Base-by-base conservation (phyloP, 92 coral and sea anemone species). In the Meandrina meandrites region DNA sequence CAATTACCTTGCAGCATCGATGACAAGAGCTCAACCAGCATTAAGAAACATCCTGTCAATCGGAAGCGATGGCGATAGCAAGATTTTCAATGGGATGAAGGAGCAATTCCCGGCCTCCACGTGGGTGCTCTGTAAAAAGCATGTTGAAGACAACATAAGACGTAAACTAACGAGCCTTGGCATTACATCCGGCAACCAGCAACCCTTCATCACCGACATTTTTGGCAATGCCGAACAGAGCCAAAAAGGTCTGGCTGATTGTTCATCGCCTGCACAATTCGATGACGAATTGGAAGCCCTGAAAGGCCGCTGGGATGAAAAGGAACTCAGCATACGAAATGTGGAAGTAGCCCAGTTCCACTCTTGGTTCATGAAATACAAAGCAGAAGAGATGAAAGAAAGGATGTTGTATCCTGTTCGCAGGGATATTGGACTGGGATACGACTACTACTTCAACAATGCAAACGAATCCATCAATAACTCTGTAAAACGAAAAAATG, bases 381-480 rank as follows among this genome's bases (percentile, higher is more conserved):
- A 79, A 57, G 82, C 71, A 32, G 32, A 57, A 8, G 51, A 79
- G 70, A 56, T 79, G 69, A 79, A 79, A 57, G 82, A 79, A 54
- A 79, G 56, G 17, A 56, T 57, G 69, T 30, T 78, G 66, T 56
- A 79, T 79, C 74, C 83, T 6, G 54, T 60, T 21, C 56, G 83
- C 71, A 58, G 45, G 56, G 73, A 80, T 80, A 36, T 80, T 22
- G 83, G 83, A 34, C 84, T 80, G 73, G 84, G 84, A 62, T 64
- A 60, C 57, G 75, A 62, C 84, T 80, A 22, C 84, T 64, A 80
- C 34, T 80, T 32, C 56, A 80, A 80, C 75, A 62, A 64, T 80
- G 84, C 84, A 24, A 80, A 80, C 11, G 37, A 80, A 28, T 80
- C 75, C 32, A 62, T 64, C 75, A 80, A 62, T n/a, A 79, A 79